These are phyloP conservation scores for Erynnis tages DNA, from an alignment of 2,888 invertebrate genomes.

Conservation along the genomic window DNA sequence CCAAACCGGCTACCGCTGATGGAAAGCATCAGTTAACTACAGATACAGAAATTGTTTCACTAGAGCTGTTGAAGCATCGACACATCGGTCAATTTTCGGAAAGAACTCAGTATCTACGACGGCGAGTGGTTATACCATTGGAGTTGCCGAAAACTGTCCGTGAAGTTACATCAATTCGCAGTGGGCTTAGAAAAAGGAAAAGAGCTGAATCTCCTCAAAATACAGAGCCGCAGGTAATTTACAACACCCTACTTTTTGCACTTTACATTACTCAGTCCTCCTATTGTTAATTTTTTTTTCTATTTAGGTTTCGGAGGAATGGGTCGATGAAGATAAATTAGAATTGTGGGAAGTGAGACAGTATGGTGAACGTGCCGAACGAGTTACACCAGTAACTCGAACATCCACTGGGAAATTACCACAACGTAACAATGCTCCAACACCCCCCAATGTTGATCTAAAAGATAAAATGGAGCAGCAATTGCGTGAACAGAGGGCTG, in stretches of 20 bases:
- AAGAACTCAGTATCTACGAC: slow-evolving; percentile 94
- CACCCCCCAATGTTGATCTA: slow-evolving; percentile 85
- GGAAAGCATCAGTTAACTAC: slow-evolving; percentile 97
- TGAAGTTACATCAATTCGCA: slow-evolving; percentile 96
- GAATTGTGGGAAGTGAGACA: slow-evolving; percentile 98
- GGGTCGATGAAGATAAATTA: slow-evolving; percentile 97
- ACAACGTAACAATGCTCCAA: slow-evolving; percentile 63
- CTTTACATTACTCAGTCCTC: background rate
- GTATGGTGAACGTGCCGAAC: slow-evolving; percentile 90
- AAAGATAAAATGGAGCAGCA: slow-evolving; percentile 97
- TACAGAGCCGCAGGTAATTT: slow-evolving; percentile 91
- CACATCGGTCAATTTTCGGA: slow-evolving; percentile 94
- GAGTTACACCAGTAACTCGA: slow-evolving; percentile 89
- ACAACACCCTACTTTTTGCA: background rate
- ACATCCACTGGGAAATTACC: slow-evolving; percentile 88
- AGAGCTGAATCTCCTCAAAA: slow-evolving; percentile 96
- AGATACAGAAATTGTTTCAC: slow-evolving; percentile 96
- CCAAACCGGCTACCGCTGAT: slow-evolving; percentile 90
- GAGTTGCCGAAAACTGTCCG: slow-evolving; percentile 95
- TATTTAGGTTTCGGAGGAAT: slow-evolving; percentile 91
- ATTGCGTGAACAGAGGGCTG: slow-evolving; percentile 91
- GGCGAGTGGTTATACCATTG: slow-evolving; percentile 96
- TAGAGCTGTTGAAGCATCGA: slow-evolving; percentile 93
- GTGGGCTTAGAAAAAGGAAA: slow-evolving; percentile 95
- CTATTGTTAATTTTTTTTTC: background rate